Percentiles rank a stretch among this genome's conserved stretches.
These are phyloP conservation scores for Paralvinella palmiformis DNA, from an alignment of 1,140 invertebrate genomes.

Conservation along the genomic window DNA sequence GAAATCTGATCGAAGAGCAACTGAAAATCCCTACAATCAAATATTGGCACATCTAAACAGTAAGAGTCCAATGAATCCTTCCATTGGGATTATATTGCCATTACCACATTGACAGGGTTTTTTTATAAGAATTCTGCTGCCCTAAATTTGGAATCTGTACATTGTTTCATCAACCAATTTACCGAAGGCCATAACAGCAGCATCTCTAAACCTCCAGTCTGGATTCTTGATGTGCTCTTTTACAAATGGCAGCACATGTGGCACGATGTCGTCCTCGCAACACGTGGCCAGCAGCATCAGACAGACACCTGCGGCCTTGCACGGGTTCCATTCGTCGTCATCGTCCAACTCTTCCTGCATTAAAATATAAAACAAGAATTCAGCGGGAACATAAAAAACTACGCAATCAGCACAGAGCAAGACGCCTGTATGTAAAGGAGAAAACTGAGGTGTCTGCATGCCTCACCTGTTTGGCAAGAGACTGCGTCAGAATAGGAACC, in stretches of 20 bases:
- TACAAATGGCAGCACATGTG: conserved; percentile 93
- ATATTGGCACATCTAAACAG: too few species aligned
- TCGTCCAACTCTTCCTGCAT: conserved; percentile 57
- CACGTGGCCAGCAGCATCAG: conserved; percentile 95
- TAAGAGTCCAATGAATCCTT: too few species aligned
- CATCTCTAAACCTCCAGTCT: conserved; percentile 94
- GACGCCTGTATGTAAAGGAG: neutral
- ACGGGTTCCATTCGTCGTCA: conserved; percentile 99
- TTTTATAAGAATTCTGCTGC: too few species aligned
- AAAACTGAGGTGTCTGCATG: neutral
- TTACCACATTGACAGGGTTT: too few species aligned
- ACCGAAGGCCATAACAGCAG: conserved; percentile 98
- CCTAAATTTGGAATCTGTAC: too few species aligned
- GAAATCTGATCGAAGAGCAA: too few species aligned
- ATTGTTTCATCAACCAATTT: too few species aligned
- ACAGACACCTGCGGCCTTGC: conserved; percentile 98
- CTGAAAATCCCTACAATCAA: too few species aligned
- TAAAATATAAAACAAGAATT: conserved; percentile 27
- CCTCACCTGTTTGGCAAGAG: conserved; percentile 81
- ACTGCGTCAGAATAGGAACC: conserved; percentile 88
- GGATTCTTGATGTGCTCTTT: conserved; percentile 86
- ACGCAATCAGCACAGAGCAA: neutral
- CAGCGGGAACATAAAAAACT: conserved; percentile 24
- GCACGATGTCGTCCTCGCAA: conserved; percentile 96
- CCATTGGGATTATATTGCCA: too few species aligned